phyloP scores from a whole-genome alignment of 2,888 invertebrate species.

The Mycogona germanica region DNA sequence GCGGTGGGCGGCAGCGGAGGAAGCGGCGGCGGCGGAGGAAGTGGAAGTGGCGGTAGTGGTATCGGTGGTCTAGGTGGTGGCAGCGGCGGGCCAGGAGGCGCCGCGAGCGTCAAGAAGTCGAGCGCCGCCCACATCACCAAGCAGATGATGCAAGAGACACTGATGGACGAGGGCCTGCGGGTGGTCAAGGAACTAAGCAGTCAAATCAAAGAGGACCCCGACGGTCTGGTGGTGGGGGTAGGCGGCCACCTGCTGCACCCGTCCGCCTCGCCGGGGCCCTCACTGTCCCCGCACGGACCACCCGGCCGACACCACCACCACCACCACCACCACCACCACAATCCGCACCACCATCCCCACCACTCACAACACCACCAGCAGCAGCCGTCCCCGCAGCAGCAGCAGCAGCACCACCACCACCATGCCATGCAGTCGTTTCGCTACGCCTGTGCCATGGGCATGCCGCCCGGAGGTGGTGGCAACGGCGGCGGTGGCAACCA shows the following conservation, averaged over 20 bases:
- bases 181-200: conserved; percentile 33
- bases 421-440: conserved; percentile 14
- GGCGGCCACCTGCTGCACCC: neutral
- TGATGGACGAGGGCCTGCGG: conserved; percentile 39
- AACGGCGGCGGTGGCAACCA: neutral
- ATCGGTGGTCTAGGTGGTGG: no score
- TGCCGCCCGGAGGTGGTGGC: conserved; percentile 5
- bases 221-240: conserved; percentile 13
- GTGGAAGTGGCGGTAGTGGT: no score
- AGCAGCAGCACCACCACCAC: conserved; percentile 13
- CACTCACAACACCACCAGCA: conserved; percentile 4
- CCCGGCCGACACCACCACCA: conserved; percentile 1
- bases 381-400: neutral
- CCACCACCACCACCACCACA: conserved; percentile 7
- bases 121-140: conserved; percentile 25
- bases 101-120: conserved; percentile 21
- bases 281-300: neutral
- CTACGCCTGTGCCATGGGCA: conserved; percentile 14
- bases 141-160: conserved; percentile 34
- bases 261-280: neutral
- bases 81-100: conserved; percentile 15
- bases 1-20: no score
- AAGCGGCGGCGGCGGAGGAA: no score
- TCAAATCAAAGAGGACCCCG: conserved; percentile 26
- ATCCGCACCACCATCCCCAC: neutral